A percentile compares a stretch with the other conserved stretches of the same genome.
These are phyloP conservation scores for Mellilla xanthometata DNA, from an alignment of 2,888 invertebrate genomes.

Conservation along the genomic window DNA sequence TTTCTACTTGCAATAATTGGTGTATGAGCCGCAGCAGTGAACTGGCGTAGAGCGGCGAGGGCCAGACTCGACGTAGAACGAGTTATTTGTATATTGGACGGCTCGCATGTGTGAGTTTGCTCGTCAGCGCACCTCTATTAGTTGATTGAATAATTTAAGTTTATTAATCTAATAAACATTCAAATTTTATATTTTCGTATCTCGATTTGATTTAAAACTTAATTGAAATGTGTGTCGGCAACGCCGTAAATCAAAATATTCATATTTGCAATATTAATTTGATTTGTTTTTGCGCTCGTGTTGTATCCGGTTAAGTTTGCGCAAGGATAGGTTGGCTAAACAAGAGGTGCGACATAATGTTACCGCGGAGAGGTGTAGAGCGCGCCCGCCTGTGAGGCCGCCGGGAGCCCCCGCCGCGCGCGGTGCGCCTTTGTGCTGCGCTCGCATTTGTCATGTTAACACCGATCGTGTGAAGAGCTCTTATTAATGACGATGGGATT, in stretches of 20 bases:
- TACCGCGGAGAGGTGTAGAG: not conserved
- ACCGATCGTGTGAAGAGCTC: slow-evolving; percentile 75
- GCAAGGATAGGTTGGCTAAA: slow-evolving; percentile 13
- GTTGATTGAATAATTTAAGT: slow-evolving; percentile 38
- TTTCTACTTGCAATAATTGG: slow-evolving; percentile 77
- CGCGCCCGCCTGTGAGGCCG: slow-evolving; percentile 39
- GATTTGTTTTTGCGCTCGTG: slow-evolving; percentile 30
- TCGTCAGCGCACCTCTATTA: slow-evolving; percentile 27
- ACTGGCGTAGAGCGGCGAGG: slow-evolving; percentile 40
- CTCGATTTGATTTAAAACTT: slow-evolving; percentile 37
- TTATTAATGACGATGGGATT: slow-evolving; percentile 77
- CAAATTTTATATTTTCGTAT: slow-evolving; percentile 34
- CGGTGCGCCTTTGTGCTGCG: slow-evolving; percentile 57
- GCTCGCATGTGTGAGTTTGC: slow-evolving; percentile 46
- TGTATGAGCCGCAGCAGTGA: slow-evolving; percentile 50
- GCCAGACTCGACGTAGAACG: slow-evolving; percentile 58
- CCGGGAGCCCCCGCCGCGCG: slow-evolving; percentile 47
- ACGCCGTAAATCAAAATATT: slow-evolving; percentile 34
- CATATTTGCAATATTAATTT: slow-evolving; percentile 35
- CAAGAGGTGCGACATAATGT: not conserved
- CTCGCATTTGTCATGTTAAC: slow-evolving; percentile 79
- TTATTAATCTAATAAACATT: slow-evolving; percentile 38
- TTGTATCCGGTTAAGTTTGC: slow-evolving; percentile 30
- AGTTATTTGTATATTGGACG: slow-evolving; percentile 56
- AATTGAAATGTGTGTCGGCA: slow-evolving; percentile 37